Base-by-base conservation (phyloP, 1,140 invertebrate genomes). In the Diprion similis region DNA sequence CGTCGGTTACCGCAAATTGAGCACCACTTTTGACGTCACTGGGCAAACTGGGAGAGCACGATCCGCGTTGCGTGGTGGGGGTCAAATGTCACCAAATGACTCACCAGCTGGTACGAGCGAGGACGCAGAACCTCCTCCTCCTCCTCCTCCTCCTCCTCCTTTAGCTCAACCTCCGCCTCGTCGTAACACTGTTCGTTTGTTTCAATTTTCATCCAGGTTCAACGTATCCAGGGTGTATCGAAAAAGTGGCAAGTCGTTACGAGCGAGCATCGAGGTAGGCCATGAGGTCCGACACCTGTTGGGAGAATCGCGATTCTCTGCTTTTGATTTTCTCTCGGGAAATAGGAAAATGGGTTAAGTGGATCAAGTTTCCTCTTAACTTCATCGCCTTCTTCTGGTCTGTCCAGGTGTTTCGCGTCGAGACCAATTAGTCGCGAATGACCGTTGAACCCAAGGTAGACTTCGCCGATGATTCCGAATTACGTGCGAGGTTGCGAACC, bases 31-130 rank as follows among this genome's bases (percentile, higher is more conserved):
- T 75, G 73, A 76, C 74, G 77, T 77, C 79, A 78, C 72, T 48
- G 68, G 70, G 73, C 75, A 73, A 77, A 71, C 66, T 37, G 71
- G 65, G 71, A 71, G 76, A 64, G 65, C 64, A 59, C 47, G 65
- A 71, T 64, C 65, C 47, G 66, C 45, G 24, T 51, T 18, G 71
- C 75, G 70, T 80, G 76, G 80, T 79, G 81, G 82, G 81, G 80
- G 77, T 83, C 81, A 83, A 83, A 83, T 84, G 82, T 84, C 82
- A 82, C 81, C 76, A 74, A 65, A 75, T 84, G 82, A 84, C 80
- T 84, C 82, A 84, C 76, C 77, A 19, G 74, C 76, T 66, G 48
- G 72, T 76, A 65, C 79, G 24, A 45, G 69, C 19, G 69, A 47
- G 66, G 37, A 68, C 18, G 37, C 17, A 11, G 66, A 68, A 19